These are phyloP conservation scores for Drosophila mulleri DNA, from an alignment of 2,888 invertebrate genomes.

Conservation along the genomic window DNA sequence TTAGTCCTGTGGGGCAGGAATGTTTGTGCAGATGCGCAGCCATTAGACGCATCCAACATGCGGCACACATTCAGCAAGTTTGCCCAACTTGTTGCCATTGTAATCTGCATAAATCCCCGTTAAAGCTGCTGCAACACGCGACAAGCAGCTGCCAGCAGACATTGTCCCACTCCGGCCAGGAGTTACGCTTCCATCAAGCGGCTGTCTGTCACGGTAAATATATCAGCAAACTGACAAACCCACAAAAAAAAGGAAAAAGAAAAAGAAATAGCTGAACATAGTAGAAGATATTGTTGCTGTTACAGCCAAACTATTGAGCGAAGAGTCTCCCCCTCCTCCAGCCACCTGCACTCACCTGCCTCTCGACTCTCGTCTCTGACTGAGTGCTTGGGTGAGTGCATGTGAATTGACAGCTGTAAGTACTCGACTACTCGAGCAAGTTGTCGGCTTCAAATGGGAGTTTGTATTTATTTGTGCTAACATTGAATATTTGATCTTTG, in stretches of 20 bases:
- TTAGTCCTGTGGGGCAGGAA: not conserved
- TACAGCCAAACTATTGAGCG: slow-evolving; percentile 21
- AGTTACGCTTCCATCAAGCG: not conserved
- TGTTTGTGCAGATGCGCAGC: slow-evolving; percentile 10
- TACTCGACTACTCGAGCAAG: not conserved
- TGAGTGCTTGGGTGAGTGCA: slow-evolving; percentile 20
- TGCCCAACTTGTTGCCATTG: slow-evolving; percentile 48
- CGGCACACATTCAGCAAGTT: slow-evolving; percentile 22
- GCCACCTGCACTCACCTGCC: not conserved
- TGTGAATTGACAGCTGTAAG: slow-evolving; percentile 38
- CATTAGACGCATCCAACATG: not conserved
- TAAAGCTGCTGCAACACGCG: slow-evolving; percentile 54
- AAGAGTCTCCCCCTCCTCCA: not conserved
- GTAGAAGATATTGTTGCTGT: slow-evolving; percentile 33
- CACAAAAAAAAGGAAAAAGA: not conserved
- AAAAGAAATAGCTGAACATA: slow-evolving; percentile 1
- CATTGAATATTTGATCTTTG: slow-evolving; percentile 16
- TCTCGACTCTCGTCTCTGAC: slow-evolving; percentile 1
- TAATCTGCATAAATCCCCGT: slow-evolving; percentile 67
- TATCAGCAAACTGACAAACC: slow-evolving; percentile 24
- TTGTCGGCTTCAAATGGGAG: slow-evolving; percentile 22
- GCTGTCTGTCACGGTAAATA: slow-evolving; percentile 35
- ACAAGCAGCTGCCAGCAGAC: slow-evolving; percentile 34
- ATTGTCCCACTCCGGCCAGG: slow-evolving; percentile 19
- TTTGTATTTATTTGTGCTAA: slow-evolving; percentile 23